phyloP scores from a whole-genome alignment of 2,797 vertebrate species.

The Manis crassicaudata region DNA sequence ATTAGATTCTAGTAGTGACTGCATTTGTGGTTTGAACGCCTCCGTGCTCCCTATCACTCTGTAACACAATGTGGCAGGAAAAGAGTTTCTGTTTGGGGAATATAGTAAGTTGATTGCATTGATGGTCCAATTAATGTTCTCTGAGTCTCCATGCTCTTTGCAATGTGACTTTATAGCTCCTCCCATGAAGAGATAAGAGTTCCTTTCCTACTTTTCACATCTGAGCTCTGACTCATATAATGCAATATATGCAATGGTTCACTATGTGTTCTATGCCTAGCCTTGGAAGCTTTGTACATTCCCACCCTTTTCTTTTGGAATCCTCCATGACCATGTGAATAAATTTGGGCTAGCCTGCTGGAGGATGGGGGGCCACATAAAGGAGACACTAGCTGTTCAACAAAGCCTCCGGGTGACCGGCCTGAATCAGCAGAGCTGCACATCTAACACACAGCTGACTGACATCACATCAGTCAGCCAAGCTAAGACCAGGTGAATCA shows the following conservation, averaged over 20 bases:
- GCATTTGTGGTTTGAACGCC: not conserved
- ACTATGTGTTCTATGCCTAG: not conserved
- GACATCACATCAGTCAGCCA: not conserved
- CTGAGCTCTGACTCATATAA: not conserved
- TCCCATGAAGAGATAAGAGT: not conserved
- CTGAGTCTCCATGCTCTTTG: not conserved
- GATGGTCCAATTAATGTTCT: not conserved
- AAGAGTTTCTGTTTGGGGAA: not conserved
- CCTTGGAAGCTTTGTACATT: not conserved
- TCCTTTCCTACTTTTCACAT: not conserved
- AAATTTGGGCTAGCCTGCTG: not conserved
- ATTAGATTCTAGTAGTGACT: not conserved
- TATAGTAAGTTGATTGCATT: not conserved
- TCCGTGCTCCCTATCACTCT: not conserved
- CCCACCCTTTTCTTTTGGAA: not conserved
- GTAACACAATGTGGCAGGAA: not conserved
- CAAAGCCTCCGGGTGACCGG: not conserved
- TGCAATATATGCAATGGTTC: not conserved
- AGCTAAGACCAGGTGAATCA: not conserved
- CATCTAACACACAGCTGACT: not conserved
- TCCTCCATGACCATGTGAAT: not conserved
- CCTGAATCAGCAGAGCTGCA: not conserved
- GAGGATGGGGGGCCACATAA: not conserved
- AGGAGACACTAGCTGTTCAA: not conserved
- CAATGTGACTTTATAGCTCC: not conserved